Conservation (phyloP, 2,888 invertebrate species). For the Agrilus cyanescens region DNA sequence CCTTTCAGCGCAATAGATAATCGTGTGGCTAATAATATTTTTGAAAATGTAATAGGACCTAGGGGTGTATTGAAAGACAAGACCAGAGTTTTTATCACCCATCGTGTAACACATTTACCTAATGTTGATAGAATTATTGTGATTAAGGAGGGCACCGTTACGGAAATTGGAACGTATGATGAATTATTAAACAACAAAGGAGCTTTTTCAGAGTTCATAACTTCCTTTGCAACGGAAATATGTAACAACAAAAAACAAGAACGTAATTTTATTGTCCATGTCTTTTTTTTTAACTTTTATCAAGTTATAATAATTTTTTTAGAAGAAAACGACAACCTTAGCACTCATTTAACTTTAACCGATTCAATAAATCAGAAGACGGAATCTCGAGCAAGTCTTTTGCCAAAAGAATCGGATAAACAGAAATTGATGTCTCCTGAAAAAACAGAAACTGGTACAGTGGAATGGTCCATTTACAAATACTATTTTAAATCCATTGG, state of each 20-base stretch:
- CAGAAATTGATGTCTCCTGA: constrained; percentile 38
- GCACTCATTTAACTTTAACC: constrained; percentile 25
- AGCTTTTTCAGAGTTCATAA: constrained; percentile 27
- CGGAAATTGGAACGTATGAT: constrained; percentile 38
- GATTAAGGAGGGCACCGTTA: constrained; percentile 38
- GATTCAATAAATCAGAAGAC: constrained; percentile 37
- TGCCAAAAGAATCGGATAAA: constrained; percentile 6
- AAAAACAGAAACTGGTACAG: constrained; percentile 35
- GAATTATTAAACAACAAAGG: constrained; percentile 33
- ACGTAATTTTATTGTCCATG: neutral
- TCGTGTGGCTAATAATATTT: constrained; percentile 44
- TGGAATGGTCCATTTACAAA: constrained; percentile 68
- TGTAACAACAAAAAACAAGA: constrained; percentile 6
- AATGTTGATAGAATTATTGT: constrained; percentile 40
- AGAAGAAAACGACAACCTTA: constrained; percentile 64
- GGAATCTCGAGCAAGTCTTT: constrained; percentile 20
- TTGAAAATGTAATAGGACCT: constrained; percentile 37
- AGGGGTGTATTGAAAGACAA: constrained; percentile 33
- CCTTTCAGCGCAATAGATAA: constrained; percentile 51
- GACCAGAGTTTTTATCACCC: constrained; percentile 42
- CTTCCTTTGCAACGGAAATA: constrained; percentile 19
- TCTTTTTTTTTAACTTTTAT: constrained; percentile 15
- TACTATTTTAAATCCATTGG: constrained; percentile 77
- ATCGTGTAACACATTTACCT: constrained; percentile 45
- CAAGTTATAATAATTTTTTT: neutral